A percentile compares a stretch with the other conserved stretches of the same genome.
Evolutionary conservation across 1,140 invertebrate genomes (phyloP).

Genomic region (Aphelinus certus): DNA sequence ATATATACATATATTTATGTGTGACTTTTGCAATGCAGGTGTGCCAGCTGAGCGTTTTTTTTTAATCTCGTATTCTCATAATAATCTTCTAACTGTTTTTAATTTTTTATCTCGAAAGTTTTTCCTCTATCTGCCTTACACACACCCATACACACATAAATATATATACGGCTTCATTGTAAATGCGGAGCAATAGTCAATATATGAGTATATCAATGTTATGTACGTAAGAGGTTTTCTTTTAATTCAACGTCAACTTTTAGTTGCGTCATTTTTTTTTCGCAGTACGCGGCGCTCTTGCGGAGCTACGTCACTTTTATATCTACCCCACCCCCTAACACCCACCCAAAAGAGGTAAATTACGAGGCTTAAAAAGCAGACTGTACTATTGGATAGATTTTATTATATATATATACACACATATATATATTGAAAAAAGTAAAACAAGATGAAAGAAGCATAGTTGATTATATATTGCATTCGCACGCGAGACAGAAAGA

Average conservation of each 20-base stretch:
- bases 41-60: slow-evolving; percentile 46
- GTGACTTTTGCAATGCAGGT: slow-evolving; percentile 53
- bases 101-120: not conserved
- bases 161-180: slow-evolving; percentile 1
- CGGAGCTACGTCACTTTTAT: slow-evolving; percentile 23
- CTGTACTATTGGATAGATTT: slow-evolving; percentile 64
- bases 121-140: not conserved
- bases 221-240: not conserved
- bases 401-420: slow-evolving; percentile 55
- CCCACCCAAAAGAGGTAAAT: slow-evolving; percentile 49
- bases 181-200: slow-evolving; percentile 37
- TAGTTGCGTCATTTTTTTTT: not conserved
- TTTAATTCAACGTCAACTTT: not conserved
- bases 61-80: slow-evolving; percentile 1
- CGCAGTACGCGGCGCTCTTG: slow-evolving; percentile 20
- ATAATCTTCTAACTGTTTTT: slow-evolving; percentile 11
- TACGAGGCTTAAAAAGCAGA: slow-evolving; percentile 66
- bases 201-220: slow-evolving; percentile 24
- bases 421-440: slow-evolving; percentile 43
- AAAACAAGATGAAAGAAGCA: slow-evolving; percentile 47
- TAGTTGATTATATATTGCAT: slow-evolving; percentile 55
- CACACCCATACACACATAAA: too few species aligned
- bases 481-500: slow-evolving; percentile 27
- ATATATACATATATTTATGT: slow-evolving; percentile 50
- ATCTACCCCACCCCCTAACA: not conserved